phyloP scores from a whole-genome alignment of 2,888 invertebrate species.

The Cephus pulcher region DNA sequence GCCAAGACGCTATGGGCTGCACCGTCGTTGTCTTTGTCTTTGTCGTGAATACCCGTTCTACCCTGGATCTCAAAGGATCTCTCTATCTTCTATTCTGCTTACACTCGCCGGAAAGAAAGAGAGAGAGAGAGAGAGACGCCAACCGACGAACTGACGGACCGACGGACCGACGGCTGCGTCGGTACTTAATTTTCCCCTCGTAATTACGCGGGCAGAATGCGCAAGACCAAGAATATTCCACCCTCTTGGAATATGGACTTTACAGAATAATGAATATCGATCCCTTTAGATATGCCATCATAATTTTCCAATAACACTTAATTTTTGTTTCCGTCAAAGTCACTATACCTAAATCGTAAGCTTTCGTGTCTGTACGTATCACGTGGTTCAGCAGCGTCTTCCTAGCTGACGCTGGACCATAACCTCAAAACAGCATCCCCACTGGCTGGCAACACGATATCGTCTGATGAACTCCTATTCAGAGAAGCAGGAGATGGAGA shows the following conservation, averaged over 20 bases:
- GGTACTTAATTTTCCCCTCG: slow-evolving; percentile 68
- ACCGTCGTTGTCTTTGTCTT: slow-evolving; percentile 41
- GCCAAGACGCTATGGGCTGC: slow-evolving; percentile 9
- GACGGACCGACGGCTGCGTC: slow-evolving; percentile 63
- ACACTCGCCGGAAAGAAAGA: not conserved
- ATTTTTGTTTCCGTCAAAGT: not conserved
- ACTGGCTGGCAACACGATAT: slow-evolving; percentile 6
- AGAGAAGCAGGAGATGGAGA: slow-evolving; percentile 23
- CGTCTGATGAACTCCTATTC: slow-evolving; percentile 52
- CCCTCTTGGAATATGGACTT: not conserved
- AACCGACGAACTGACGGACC: slow-evolving; percentile 44
- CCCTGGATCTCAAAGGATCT: slow-evolving; percentile 15
- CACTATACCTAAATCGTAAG: not conserved
- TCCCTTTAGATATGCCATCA: not conserved
- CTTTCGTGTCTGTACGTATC: not conserved
- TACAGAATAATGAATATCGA: not conserved
- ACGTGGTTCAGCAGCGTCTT: not conserved
- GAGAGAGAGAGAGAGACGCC: not conserved
- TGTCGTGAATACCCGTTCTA: slow-evolving; percentile 39
- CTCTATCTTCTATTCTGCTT: not conserved
- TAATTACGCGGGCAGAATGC: slow-evolving; percentile 64
- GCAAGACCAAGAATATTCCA: slow-evolving; percentile 36
- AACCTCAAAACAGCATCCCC: not conserved
- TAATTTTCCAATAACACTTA: not conserved
- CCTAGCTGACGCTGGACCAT: not conserved